Evolutionary conservation across 1,140 invertebrate species (phyloP).

Genomic region (Leptinotarsa lineolata): DNA sequence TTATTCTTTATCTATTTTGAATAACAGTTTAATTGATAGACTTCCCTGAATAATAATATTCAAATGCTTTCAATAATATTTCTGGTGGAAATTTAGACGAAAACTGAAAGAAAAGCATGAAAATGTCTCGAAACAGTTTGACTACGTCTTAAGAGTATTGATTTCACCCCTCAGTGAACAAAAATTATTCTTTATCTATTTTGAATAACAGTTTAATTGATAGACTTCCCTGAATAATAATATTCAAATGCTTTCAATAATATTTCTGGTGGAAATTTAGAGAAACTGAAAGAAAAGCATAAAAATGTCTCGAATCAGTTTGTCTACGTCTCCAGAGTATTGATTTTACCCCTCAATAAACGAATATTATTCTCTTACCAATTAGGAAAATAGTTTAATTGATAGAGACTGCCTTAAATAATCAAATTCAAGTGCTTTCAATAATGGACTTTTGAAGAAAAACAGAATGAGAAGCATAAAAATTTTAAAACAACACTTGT

Average conservation of each 20-base stretch:
- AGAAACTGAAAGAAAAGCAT: no score
- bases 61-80: no score
- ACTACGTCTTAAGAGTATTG: neutral
- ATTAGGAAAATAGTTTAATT: conserved; percentile 54
- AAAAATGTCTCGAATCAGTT: neutral
- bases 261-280: no score
- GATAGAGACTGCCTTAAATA: conserved; percentile 54
- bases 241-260: no score
- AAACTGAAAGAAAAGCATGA: no score
- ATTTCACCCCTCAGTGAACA: neutral
- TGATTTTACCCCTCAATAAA: neutral
- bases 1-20: conserved; percentile 52
- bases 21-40: conserved; percentile 56
- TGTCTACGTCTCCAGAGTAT: neutral
- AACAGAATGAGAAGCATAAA: no score
- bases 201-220: conserved; percentile 55
- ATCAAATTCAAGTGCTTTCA: conserved; percentile 23
- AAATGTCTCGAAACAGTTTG: neutral
- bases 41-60: conserved; percentile 52
- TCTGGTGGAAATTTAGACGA: no score
- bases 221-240: conserved; percentile 53
- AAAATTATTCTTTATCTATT: conserved; percentile 52
- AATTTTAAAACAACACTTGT: neutral
- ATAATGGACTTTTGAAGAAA: no score
- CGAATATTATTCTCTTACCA: conserved; percentile 48